Evolutionary conservation across 2,888 invertebrate species (phyloP), one percentile per base, ranked within the genome.

Genomic region (Tridacna gigas): DNA sequence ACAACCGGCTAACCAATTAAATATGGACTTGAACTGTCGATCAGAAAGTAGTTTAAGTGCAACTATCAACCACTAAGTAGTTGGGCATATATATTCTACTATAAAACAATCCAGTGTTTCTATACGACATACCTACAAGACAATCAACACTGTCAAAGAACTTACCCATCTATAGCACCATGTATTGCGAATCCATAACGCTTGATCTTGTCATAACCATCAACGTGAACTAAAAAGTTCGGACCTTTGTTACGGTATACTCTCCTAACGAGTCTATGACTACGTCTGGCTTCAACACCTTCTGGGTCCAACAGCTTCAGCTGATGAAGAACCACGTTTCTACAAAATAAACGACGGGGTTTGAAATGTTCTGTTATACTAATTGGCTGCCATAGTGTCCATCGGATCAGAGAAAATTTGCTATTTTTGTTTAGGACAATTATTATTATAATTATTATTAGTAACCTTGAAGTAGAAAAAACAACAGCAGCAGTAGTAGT

Each of bases 131-230:
- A 56, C 56, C 56, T 56, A 56, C 56, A 20, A 56, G 2, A 56
- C 56, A 56, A 56, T 56, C 18, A 56, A 56, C 56, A 56, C 15
- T 20, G 15, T 56, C 56, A 56, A 56, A 20, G 56, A 56, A 56
- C 45, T 26, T 66, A 76, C 65, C 66, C 76, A 26, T 25, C 15
- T 28, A 76, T 65, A 47, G 76, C 76, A 45, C 48, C 65, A 25
- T 76, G 76, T 60, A 76, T 76, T 25, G 37, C 47, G n/a, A 76
- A 66, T 18, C 66, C 76, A 65, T 76, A 76, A 15, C 45, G 60
- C 63, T 79, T 79, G 47, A 74, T 12, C n/a, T 73, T 79, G 74
- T 74, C 79, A 37, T 79, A 79, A 22, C 79, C 79, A 45, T 74
- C 79, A 25, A 79, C 74, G 65, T 79, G 73, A 15, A 79, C 26